These are phyloP conservation scores for Xylocopa sonorina DNA, from an alignment of 1,140 invertebrate genomes.

Conservation along the genomic window DNA sequence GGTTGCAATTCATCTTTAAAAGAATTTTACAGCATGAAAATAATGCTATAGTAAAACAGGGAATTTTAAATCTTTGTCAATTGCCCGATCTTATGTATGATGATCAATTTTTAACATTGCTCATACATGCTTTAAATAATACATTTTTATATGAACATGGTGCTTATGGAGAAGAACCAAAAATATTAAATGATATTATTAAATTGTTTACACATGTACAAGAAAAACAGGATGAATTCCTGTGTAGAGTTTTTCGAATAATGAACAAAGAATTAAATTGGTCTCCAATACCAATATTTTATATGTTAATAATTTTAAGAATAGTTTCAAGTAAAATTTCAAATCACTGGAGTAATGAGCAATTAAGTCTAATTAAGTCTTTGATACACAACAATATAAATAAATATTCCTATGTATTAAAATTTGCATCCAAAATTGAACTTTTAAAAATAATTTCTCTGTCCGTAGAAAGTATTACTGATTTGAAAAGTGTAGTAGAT, in stretches of 20 bases:
- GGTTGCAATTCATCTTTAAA: constrained; percentile 78
- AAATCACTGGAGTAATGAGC: constrained; percentile 44
- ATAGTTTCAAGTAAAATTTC: constrained; percentile 16
- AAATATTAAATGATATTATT: constrained; percentile 63
- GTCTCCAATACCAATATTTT: constrained; percentile 76
- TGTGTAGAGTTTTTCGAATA: constrained; percentile 57
- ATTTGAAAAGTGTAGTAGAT: constrained; percentile 45
- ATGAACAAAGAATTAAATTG: constrained; percentile 65
- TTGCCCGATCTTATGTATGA: constrained; percentile 55
- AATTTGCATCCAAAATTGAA: constrained; percentile 62
- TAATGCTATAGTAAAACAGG: constrained; percentile 78
- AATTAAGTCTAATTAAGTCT: constrained; percentile 58
- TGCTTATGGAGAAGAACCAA: constrained; percentile 45
- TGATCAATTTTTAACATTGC: constrained; percentile 62
- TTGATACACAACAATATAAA: constrained; percentile 66
- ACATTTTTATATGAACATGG: constrained; percentile 70
- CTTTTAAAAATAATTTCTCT: constrained; percentile 60
- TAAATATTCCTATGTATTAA: constrained; percentile 62
- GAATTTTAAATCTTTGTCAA: constrained; percentile 70
- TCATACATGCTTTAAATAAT: constrained; percentile 69
- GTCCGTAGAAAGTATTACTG: constrained; percentile 34
- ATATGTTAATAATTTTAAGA: constrained; percentile 65
- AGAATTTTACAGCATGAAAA: constrained; percentile 80
- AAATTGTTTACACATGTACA: constrained; percentile 55
- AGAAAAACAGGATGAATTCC: constrained; percentile 40